phyloP scores from a whole-genome alignment of 2,888 invertebrate genomes.

The Argyra leucocephala region DNA sequence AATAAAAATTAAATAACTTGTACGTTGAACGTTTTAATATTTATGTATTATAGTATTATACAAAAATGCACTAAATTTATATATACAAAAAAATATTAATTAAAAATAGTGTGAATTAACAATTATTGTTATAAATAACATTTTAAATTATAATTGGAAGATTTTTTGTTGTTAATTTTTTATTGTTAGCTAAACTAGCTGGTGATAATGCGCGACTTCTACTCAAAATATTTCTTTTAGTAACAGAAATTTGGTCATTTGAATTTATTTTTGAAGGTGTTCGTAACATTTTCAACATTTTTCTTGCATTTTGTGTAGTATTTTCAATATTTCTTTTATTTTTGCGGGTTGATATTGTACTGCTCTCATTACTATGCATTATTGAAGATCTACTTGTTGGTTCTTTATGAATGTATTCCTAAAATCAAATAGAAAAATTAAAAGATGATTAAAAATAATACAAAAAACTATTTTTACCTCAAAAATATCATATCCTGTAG shows the following conservation, averaged over 20 bases:
- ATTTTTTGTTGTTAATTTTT: constrained; percentile 34
- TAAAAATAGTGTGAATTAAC: no score
- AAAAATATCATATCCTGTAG: constrained; percentile 22
- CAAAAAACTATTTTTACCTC: constrained; percentile 20
- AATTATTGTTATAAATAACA: no score
- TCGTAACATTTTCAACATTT: constrained; percentile 16
- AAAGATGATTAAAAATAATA: neutral
- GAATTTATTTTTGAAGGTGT: constrained; percentile 25
- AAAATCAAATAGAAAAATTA: neutral
- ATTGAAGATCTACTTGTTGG: constrained; percentile 22
- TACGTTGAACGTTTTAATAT: no score
- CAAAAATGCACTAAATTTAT: no score
- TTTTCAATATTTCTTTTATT: constrained; percentile 5
- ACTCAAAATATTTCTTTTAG: constrained; percentile 18
- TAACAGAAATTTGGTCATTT: constrained; percentile 17
- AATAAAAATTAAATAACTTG: no score
- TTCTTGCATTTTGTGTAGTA: constrained; percentile 4
- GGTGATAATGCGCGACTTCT: constrained; percentile 23
- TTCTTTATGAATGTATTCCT: constrained; percentile 21
- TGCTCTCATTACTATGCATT: constrained; percentile 1
- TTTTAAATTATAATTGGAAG: constrained; percentile 33
- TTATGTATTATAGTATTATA: no score
- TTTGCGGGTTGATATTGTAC: neutral
- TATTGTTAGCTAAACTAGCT: constrained; percentile 21
- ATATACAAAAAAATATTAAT: no score